Evolutionary conservation across 2,888 invertebrate genomes (phyloP).

Genomic region (Globia sparganii): DNA sequence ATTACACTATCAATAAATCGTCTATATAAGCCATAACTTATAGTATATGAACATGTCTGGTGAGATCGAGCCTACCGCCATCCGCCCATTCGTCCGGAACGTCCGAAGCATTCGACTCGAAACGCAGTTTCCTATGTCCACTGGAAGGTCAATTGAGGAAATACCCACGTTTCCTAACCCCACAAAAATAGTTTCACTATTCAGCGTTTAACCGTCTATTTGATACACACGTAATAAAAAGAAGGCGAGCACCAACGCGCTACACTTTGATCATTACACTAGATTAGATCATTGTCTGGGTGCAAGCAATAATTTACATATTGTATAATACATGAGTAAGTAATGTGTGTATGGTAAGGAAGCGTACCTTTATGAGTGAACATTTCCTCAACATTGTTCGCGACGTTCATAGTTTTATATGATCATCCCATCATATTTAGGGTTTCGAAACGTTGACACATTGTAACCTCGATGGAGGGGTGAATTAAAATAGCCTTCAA

Average conservation of each 20-base stretch:
- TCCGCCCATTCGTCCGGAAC: constrained; percentile 70
- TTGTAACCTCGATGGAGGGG: not conserved
- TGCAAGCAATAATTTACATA: constrained; percentile 46
- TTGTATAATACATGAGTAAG: constrained; percentile 29
- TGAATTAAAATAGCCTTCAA: not conserved
- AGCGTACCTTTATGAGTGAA: constrained; percentile 12
- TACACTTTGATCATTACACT: constrained; percentile 43
- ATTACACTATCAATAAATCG: not conserved
- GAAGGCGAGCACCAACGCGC: constrained; percentile 47
- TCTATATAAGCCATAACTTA: not conserved
- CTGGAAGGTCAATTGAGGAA: constrained; percentile 80
- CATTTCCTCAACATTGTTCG: constrained; percentile 42
- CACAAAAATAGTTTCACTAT: constrained; percentile 71
- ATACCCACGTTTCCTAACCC: constrained; percentile 73
- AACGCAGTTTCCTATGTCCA: constrained; percentile 77
- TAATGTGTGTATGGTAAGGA: constrained; percentile 33
- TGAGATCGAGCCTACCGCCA: constrained; percentile 65
- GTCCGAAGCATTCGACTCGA: constrained; percentile 74
- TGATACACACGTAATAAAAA: constrained; percentile 43
- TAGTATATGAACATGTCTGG: constrained; percentile 54
- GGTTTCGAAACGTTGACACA: not conserved
- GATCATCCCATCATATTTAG: not conserved
- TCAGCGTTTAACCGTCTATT: constrained; percentile 36
- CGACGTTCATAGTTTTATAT: not conserved
- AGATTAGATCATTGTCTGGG: constrained; percentile 56